Conservation (phyloP, 2,888 invertebrate species). For the Epsilonema sp. region DNA sequence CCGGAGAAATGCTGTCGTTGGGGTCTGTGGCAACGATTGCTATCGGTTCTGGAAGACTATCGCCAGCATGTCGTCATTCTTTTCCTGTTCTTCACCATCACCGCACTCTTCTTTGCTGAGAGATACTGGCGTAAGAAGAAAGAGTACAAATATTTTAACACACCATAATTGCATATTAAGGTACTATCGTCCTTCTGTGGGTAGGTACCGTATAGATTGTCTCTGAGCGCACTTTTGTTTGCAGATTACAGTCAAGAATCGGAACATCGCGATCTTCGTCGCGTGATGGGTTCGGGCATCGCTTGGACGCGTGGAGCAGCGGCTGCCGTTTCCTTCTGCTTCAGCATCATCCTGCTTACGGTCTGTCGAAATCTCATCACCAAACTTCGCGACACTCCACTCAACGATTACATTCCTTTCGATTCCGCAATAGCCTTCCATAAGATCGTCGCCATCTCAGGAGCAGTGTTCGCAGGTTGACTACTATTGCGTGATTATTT, state of each 20-base stretch:
- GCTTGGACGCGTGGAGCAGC: constrained; percentile 84
- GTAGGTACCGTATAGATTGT: too few species aligned
- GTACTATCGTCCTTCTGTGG: too few species aligned
- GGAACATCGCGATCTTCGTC: constrained; percentile 75
- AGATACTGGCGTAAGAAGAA: constrained; percentile 59
- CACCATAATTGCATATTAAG: too few species aligned
- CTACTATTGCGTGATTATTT: too few species aligned
- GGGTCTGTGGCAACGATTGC: constrained; percentile 1
- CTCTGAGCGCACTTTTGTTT: too few species aligned
- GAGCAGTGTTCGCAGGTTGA: constrained; percentile 62
- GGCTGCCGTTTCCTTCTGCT: constrained; percentile 79
- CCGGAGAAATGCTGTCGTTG: constrained; percentile 28
- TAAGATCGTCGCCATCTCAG: constrained; percentile 84
- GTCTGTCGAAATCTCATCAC: constrained; percentile 64
- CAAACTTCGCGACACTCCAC: constrained; percentile 72
- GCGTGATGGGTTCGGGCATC: constrained; percentile 91
- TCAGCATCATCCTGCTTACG: constrained; percentile 66
- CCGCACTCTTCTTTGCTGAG: constrained; percentile 76
- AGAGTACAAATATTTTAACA: not conserved
- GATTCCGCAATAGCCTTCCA: constrained; percentile 92
- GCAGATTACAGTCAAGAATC: constrained; percentile 82
- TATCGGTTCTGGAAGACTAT: constrained; percentile 77
- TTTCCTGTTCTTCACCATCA: constrained; percentile 80
- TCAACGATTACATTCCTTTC: constrained; percentile 76
- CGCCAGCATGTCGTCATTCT: constrained; percentile 84